Evolutionary conservation across 2,888 invertebrate genomes (phyloP), one percentile per base, ranked within the genome.

Genomic region (Suillia variegata): DNA sequence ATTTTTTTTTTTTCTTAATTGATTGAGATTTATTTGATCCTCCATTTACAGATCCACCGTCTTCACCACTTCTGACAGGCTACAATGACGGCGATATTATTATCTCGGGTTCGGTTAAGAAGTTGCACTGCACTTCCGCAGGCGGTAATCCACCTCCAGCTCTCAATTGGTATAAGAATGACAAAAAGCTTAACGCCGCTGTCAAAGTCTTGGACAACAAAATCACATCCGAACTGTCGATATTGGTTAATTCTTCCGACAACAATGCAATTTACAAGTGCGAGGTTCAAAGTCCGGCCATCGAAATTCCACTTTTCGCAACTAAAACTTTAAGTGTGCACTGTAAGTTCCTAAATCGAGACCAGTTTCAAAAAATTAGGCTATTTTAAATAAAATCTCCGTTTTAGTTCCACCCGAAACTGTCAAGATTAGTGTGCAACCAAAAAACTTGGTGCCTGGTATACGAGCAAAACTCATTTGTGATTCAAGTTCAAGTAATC

Each of bases 261-360:
- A 79, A 79, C 50, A 76, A 78, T 64, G 79, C 80, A 55, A 80
- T 77, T 42, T 79, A 79, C 60, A 79, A 80, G 60, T 79, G 79
- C 56, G 78, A 79, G 34, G 76, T 79, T 1, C 77, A 79, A 53
- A 80, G 74, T 54, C 71, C 78, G 0, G 79, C 79, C 33, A 78
- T 76, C n/a, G 80, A 80, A 4, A 78, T 79, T 26, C 79, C 79
- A 0, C 62, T 79, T 0, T 79, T 79, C 34, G 73, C 77, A 6
- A 75, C 75, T 5, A 79, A 79, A 63, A 79, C 78, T 0, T 58
- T 79, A 13, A 71, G 75, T 20, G 79, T 79, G 3, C 77, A 79
- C 59, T 79, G 79, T 79, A 68, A 79, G 79, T 76, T n/a, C n/a
- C n/a, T n/a, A n/a, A n/a, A n/a, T n/a, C n/a, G n/a, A 42, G 3